Conservation (phyloP, 2,113 vertebrate species). For the Pica pica region DNA sequence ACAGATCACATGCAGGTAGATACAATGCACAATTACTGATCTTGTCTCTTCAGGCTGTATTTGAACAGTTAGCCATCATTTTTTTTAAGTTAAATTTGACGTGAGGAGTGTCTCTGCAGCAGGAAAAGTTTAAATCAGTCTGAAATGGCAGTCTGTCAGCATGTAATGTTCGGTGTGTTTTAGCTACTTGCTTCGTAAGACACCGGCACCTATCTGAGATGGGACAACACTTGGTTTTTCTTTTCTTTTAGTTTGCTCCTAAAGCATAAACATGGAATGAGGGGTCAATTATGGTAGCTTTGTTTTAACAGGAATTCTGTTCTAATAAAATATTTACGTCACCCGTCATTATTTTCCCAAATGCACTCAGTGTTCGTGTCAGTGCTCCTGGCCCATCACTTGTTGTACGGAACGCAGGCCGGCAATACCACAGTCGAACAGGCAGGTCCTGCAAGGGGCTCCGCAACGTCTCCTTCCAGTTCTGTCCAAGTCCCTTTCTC, state of each 20-base stretch:
- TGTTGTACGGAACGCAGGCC: constrained; percentile 94
- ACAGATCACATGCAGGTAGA: constrained; percentile 76
- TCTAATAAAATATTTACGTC: constrained; percentile 39
- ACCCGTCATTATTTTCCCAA: constrained; percentile 64
- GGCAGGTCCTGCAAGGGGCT: constrained; percentile 93
- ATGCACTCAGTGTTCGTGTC: constrained; percentile 22
- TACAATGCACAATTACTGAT: constrained; percentile 75
- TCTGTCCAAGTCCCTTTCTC: constrained; percentile 98
- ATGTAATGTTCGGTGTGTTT: constrained; percentile 45
- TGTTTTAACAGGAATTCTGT: constrained; percentile 45
- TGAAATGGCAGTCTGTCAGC: constrained; percentile 68
- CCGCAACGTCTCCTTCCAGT: constrained; percentile 95
- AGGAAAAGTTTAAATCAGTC: constrained; percentile 68
- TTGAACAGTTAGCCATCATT: constrained; percentile 58
- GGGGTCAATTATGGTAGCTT: constrained; percentile 41
- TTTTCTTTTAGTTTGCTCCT: constrained; percentile 46
- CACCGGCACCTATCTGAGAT: constrained; percentile 54
- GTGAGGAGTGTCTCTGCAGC: constrained; percentile 63
- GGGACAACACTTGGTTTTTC: constrained; percentile 24
- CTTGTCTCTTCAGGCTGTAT: constrained; percentile 65
- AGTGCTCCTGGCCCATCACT: constrained; percentile 70
- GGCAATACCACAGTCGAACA: constrained; percentile 94
- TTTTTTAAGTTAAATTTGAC: constrained; percentile 39
- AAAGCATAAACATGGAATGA: constrained; percentile 65
- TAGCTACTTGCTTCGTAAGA: constrained; percentile 52